These are phyloP conservation scores for Antrozous pallidus DNA, from an alignment of 2,797 vertebrate species.

Conservation along the genomic window DNA sequence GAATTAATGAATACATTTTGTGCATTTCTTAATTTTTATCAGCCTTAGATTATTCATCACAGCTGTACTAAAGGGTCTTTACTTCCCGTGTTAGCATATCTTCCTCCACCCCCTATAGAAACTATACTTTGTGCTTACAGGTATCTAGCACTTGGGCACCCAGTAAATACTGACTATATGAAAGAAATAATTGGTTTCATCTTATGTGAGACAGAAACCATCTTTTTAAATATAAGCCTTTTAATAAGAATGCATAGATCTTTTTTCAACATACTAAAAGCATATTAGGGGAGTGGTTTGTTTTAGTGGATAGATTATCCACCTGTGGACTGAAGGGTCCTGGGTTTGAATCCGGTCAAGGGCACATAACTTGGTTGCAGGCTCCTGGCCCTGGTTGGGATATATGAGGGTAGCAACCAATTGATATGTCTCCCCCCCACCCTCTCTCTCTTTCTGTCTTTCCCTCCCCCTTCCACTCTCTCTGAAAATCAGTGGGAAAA, in stretches of 20 bases:
- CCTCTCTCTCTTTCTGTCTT: too few species aligned
- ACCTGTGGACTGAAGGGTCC: too few species aligned
- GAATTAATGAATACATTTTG: constrained; percentile 41
- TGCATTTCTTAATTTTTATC: constrained; percentile 49
- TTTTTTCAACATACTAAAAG: background rate
- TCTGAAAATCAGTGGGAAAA: too few species aligned
- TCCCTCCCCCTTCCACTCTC: too few species aligned
- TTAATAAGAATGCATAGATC: background rate
- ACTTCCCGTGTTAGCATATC: background rate
- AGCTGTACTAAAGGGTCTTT: background rate
- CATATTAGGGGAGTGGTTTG: background rate
- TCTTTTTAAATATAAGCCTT: background rate
- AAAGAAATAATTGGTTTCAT: background rate
- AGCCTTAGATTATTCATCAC: constrained; percentile 29
- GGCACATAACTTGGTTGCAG: too few species aligned
- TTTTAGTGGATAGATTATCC: too few species aligned
- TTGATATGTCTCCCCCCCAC: too few species aligned
- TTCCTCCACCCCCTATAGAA: background rate
- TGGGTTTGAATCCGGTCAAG: too few species aligned
- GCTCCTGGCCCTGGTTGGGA: too few species aligned
- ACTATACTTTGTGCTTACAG: background rate
- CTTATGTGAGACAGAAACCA: background rate
- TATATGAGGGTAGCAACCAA: too few species aligned
- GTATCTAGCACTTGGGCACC: background rate
- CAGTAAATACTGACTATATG: background rate